Evolutionary conservation across 2,888 invertebrate genomes (phyloP), one percentile per base, ranked within the genome.

Genomic region (Aphidius colemani): DNA sequence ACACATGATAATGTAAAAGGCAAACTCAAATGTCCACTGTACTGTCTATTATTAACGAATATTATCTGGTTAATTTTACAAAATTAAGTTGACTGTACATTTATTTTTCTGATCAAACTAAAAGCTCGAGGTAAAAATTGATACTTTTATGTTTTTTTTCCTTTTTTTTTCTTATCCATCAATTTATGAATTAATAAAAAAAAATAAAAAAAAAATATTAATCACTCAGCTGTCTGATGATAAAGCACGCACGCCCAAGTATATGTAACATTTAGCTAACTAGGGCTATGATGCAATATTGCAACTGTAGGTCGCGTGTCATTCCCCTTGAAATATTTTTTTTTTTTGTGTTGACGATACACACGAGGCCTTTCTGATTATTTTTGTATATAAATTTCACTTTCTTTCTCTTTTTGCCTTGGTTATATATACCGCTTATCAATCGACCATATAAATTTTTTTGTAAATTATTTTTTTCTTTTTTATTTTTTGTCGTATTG

Each of bases 401-500:
- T 10, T 10, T 50, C 49, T 11, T 4, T 13, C 39, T 40, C 43
- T 8, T 40, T 11, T n/a, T n/a, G n/a, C 7, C 18, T 9, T 6
- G 41, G 8, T 3, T 13, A 49, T 30, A 49, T 30, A 13, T 50
- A 48, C 18, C 50, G 7, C 7, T 41, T 43, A 43, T 55, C 44
- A 7, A 41, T 43, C 13, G 40, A 40, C 11, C 11, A 43, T 41
- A 43, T 55, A 7, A 5, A n/a, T 53, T 8, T 40, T 10, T 41
- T 10, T 40, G 53, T 10, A 45, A 30, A 56, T 13, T 44, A 56
- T 44, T 11, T 6, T 56, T 56, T 30, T 44, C 7, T 6, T 56
- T 56, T 30, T 30, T 60, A 58, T 66, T 48, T 63, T 61, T 61
- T 62, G 64, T 68, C 67, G 66, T 60, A 62, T 60, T 60, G 66